Evolutionary conservation across 2,797 vertebrate genomes (phyloP).

Genomic region (Sparus aurata): DNA sequence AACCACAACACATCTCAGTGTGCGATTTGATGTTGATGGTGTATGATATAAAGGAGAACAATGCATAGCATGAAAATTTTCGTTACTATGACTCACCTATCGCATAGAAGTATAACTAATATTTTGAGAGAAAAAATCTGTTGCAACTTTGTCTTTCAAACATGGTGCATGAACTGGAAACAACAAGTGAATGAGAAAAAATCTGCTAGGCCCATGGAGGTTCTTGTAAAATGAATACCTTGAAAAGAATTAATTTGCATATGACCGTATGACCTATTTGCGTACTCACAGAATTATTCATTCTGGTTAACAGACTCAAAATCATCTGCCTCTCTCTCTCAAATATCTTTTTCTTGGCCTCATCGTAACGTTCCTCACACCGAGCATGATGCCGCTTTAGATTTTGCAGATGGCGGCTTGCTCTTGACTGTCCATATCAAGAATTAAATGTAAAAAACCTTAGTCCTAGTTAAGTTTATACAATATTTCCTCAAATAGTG

Average conservation of each 20-base stretch:
- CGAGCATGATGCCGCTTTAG: background rate
- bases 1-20: background rate
- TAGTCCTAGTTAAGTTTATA: too few species aligned
- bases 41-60: too few species aligned
- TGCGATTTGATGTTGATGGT: background rate
- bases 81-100: too few species aligned
- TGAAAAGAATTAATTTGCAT: background rate
- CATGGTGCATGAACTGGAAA: background rate
- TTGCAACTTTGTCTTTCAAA: background rate
- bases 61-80: too few species aligned
- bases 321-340: background rate
- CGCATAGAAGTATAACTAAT: background rate
- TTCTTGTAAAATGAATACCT: background rate
- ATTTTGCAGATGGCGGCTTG: background rate
- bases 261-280: background rate
- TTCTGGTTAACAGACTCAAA: background rate
- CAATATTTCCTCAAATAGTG: too few species aligned
- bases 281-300: slow-evolving; percentile 1
- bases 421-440: background rate
- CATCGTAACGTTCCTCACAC: slow-evolving; percentile 1
- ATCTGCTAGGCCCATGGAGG: background rate
- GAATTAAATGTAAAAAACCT: too few species aligned
- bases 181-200: background rate
- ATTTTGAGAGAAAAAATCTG: background rate
- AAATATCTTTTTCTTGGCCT: background rate